Evolutionary conservation across 2,797 vertebrate genomes (phyloP).

Genomic region (Graptemys geographica): DNA sequence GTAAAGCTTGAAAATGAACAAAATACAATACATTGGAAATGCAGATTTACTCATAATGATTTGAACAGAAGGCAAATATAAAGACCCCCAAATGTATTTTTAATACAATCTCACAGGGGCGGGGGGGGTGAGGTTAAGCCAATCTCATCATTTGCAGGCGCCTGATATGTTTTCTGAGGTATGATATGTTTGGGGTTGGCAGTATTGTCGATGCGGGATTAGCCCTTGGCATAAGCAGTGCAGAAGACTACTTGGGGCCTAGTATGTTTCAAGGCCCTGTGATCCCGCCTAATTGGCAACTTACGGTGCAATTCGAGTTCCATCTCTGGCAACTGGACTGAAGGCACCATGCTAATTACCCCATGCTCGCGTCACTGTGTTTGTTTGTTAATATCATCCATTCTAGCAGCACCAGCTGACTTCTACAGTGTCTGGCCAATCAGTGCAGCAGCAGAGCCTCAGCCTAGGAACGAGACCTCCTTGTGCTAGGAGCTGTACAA

Average conservation of each 20-base stretch:
- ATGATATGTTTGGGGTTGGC: neutral
- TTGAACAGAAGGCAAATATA: neutral
- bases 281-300: neutral
- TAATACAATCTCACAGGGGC: neutral
- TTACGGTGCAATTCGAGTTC: neutral
- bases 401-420: neutral
- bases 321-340: neutral
- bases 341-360: neutral
- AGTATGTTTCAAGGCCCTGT: fast-evolving
- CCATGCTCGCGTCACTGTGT: neutral
- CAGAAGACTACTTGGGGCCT: too few relatives aligned
- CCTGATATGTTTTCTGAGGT: neutral
- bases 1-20: neutral
- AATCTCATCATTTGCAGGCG: neutral
- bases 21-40: neutral
- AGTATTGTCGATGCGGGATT: too few relatives aligned
- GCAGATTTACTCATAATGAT: neutral
- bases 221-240: neutral
- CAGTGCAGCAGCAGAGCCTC: neutral
- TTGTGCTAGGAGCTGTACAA: neutral
- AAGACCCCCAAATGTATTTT: neutral
- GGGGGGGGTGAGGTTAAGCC: neutral
- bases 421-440: fast-evolving
- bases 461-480: neutral
- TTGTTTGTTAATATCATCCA: fast-evolving